phyloP scores from a whole-genome alignment of 2,797 vertebrate species.

The Amniataba percoides region DNA sequence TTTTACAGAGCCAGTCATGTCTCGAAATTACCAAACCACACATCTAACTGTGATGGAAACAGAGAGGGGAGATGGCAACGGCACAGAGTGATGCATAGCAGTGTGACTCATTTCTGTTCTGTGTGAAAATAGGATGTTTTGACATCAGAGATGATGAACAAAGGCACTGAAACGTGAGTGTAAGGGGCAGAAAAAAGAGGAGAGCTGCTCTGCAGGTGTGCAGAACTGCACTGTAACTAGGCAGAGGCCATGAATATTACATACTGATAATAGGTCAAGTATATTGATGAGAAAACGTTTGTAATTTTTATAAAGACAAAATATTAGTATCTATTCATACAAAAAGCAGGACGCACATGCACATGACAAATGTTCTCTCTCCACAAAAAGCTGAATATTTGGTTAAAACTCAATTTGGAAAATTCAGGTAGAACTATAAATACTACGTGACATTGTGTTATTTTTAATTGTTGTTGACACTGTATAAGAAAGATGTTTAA shows the following conservation, averaged over 20 bases:
- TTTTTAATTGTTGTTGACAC: not conserved
- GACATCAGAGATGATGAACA: not conserved
- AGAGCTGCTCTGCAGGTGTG: no score
- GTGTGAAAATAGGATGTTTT: constrained; percentile 1
- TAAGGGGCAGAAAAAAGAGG: not conserved
- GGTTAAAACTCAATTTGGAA: not conserved
- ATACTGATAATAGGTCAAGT: not conserved
- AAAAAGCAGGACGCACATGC: not conserved
- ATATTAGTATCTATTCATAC: not conserved
- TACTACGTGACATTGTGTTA: not conserved
- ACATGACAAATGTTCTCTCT: not conserved
- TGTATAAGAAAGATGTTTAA: not conserved
- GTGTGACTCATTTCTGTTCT: not conserved
- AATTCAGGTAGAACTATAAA: not conserved
- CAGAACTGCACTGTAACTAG: not conserved
- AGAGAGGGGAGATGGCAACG: not conserved
- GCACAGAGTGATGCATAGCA: not conserved
- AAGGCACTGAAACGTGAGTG: not conserved
- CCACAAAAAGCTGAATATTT: not conserved
- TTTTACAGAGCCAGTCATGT: not conserved
- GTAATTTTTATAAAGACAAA: not conserved
- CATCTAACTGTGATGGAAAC: constrained; percentile 3
- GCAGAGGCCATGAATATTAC: no score
- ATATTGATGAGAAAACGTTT: not conserved
- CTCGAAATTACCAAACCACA: not conserved